Base-by-base conservation (phyloP, 2,888 invertebrate species). In the Calameuta idolon region DNA sequence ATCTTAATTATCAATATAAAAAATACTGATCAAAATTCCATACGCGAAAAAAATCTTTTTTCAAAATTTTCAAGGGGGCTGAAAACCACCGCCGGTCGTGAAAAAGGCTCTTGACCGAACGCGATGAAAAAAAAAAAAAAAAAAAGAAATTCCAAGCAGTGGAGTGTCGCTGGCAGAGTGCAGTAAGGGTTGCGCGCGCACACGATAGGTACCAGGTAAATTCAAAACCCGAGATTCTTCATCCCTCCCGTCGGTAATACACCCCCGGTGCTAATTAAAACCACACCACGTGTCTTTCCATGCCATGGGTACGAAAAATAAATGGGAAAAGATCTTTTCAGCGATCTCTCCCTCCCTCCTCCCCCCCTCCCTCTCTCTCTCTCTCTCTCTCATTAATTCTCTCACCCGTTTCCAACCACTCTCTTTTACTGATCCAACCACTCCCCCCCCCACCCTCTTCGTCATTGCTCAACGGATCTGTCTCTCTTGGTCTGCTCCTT, bases 281-380 rank as follows among this genome's bases (percentile, higher is more conserved):
- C 82, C 85, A 84, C 85, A 86, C 83, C 87, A 86, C 87, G 86
- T 87, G 88, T 90, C 89, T 90, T 90, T 90, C 87, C 87, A 86
- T 87, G 84, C 85, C 85, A 83, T 84, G 87, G 83, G 86, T 86
- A 85, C 84, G 85, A 87, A 88, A 88, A 89, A 90, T 88, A 90
- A 83, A 85, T 84, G 85, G 84, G 84, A 87, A 88, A 89, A 85
- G 85, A 88, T 89, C 89, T 89, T 89, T 90, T 90, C 88, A 90
- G 79, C 85, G 79, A 33, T 31, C 79, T 77, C 77, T 71, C 79
- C 74, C 75, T 40, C 75, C 23, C 77, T 35, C 37, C 79, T 37
- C 76, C 23, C 74, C 69, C 73, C 34, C 68, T 74, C n/a, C n/a
- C n/a, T 1, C 34, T 34, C 76, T 75, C 55, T 77, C 77, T 73